phyloP scores from a whole-genome alignment of 2,888 invertebrate species.

The Hermaeophaga mercurialis region DNA sequence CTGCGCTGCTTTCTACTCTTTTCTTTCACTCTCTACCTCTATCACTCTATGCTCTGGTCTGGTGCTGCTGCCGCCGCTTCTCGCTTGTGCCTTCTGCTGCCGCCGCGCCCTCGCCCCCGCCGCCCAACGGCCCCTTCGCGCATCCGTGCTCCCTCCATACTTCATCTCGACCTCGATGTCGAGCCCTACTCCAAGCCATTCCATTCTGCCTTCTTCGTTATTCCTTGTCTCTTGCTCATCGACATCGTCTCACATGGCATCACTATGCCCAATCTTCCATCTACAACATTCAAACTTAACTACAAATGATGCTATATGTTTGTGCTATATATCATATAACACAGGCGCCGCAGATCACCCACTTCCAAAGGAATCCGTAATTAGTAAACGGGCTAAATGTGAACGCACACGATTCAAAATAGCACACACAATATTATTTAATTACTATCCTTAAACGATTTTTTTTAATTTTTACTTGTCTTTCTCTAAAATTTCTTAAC shows the following conservation, averaged over 20 bases:
- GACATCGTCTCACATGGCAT: conserved; percentile 1
- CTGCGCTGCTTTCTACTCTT: conserved; percentile 19
- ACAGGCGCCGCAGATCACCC: conserved; percentile 9
- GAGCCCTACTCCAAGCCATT: too few species aligned
- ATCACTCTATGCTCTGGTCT: not conserved
- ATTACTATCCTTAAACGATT: too few species aligned
- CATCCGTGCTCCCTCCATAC: conserved; percentile 1
- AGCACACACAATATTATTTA: too few species aligned
- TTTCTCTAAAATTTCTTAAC: too few species aligned
- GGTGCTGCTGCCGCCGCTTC: conserved; percentile 7
- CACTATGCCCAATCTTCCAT: conserved; percentile 13
- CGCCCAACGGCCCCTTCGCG: conserved; percentile 7
- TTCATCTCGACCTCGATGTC: conserved; percentile 2
- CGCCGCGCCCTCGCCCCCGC: conserved; percentile 6
- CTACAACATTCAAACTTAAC: conserved; percentile 6
- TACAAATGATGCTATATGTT: conserved; percentile 9
- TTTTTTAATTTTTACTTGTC: too few species aligned
- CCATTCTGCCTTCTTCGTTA: not conserved
- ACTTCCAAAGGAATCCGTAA: too few species aligned
- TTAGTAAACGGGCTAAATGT: too few species aligned
- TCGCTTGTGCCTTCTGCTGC: conserved; percentile 10
- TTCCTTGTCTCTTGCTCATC: not conserved
- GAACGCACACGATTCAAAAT: too few species aligned
- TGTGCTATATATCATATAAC: not conserved
- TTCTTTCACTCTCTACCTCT: conserved; percentile 11